Evolutionary conservation across 2,113 vertebrate species (phyloP).

Genomic region (Callospermophilus lateralis): DNA sequence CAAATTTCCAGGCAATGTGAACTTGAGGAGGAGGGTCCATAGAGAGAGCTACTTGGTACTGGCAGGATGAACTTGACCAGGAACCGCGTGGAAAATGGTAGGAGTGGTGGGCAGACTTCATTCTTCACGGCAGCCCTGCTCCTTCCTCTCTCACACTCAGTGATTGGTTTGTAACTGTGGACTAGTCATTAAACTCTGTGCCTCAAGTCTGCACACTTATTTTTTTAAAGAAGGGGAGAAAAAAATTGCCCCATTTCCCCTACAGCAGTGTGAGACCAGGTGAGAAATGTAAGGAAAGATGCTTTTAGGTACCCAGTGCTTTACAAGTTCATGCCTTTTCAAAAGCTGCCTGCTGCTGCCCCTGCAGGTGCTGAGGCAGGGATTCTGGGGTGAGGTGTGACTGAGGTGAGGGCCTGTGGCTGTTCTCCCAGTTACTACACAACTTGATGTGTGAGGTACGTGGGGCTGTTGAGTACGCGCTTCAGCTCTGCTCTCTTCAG

Average conservation of each 20-base stretch:
- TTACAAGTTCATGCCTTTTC: not conserved
- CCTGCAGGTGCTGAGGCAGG: not conserved
- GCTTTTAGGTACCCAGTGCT: not conserved
- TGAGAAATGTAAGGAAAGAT: not conserved
- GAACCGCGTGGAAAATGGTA: not conserved
- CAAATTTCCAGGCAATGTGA: not conserved
- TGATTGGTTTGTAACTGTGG: not conserved
- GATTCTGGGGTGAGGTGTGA: not conserved
- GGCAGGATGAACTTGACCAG: not conserved
- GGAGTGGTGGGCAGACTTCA: fast-evolving
- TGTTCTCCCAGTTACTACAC: fast-evolving
- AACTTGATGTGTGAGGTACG: not conserved
- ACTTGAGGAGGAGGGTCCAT: not conserved
- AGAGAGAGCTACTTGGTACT: not conserved
- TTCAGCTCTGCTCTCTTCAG: fast-evolving
- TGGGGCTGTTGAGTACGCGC: fast-evolving
- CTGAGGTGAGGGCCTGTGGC: not conserved
- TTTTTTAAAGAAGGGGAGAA: not conserved
- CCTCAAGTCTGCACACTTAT: not conserved
- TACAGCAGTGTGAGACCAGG: not conserved
- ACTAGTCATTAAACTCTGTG: not conserved
- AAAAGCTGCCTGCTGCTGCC: not conserved
- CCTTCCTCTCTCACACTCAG: not conserved
- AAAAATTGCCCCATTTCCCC: not conserved
- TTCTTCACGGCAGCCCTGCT: not conserved